A percentile compares a stretch with the other conserved stretches of the same genome.
These are phyloP conservation scores for Andrena hattorfiana DNA, from an alignment of 2,888 invertebrate species.

Conservation along the genomic window DNA sequence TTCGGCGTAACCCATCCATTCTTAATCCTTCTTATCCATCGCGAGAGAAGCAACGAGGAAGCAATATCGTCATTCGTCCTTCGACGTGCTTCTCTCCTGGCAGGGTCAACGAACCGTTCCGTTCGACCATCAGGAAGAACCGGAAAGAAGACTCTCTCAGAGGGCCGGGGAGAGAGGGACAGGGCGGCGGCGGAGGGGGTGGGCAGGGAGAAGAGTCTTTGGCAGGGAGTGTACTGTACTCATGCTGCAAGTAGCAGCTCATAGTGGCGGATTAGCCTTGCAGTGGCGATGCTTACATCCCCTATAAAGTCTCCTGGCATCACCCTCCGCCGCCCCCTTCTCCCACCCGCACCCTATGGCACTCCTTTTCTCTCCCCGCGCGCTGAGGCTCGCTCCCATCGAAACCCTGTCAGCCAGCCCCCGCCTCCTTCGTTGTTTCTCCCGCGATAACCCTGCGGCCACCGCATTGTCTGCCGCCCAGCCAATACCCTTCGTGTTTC, in stretches of 20 bases:
- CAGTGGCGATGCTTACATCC: constrained; percentile 84
- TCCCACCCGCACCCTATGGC: constrained; percentile 61
- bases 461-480: constrained; percentile 83
- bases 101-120: constrained; percentile 69
- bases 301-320: constrained; percentile 80
- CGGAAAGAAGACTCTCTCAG: constrained; percentile 63
- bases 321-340: constrained; percentile 67
- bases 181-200: constrained; percentile 13
- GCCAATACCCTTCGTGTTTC: constrained; percentile 83
- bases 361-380: constrained; percentile 69
- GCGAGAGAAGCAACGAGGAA: constrained; percentile 6
- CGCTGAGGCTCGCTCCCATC: constrained; percentile 66
- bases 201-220: constrained; percentile 73
- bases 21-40: background rate
- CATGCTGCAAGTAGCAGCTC: constrained; percentile 82
- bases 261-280: constrained; percentile 84
- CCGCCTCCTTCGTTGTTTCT: constrained; percentile 78
- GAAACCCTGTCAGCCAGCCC: constrained; percentile 68
- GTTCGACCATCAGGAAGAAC: constrained; percentile 62
- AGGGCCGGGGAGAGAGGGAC: constrained; percentile 8
- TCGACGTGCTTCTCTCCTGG: constrained; percentile 8
- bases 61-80: constrained; percentile 39
- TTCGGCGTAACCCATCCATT: too few relatives aligned
- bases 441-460: constrained; percentile 84
- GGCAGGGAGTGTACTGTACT: constrained; percentile 80